phyloP scores from a whole-genome alignment of 2,797 vertebrate species.

The Anomalospiza imberbis region DNA sequence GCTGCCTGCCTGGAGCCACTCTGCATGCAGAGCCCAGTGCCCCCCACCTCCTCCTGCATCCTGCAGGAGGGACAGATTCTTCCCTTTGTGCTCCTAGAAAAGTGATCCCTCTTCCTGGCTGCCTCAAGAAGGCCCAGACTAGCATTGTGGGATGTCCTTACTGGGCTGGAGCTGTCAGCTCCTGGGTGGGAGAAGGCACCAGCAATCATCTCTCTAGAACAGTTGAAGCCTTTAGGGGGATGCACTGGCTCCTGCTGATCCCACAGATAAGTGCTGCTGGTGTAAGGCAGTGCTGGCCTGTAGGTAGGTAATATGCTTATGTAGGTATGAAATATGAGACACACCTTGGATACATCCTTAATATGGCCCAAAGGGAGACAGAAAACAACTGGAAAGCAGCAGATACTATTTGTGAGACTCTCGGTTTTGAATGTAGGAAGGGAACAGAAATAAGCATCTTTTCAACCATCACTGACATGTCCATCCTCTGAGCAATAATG shows the following conservation, averaged over 20 bases:
- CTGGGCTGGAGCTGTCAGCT: background rate
- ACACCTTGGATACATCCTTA: background rate
- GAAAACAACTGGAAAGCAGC: background rate
- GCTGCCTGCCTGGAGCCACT: background rate
- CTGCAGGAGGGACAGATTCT: background rate
- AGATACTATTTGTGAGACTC: background rate
- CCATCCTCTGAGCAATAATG: background rate
- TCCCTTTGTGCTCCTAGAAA: background rate
- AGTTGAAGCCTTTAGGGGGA: background rate
- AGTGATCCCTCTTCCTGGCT: background rate
- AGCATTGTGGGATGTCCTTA: background rate
- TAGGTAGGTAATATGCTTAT: background rate
- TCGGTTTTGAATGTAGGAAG: background rate
- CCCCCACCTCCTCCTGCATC: background rate
- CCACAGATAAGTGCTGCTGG: background rate
- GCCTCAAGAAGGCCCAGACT: background rate
- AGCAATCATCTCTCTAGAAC: background rate
- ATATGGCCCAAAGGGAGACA: background rate
- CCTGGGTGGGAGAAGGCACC: background rate
- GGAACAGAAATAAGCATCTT: background rate
- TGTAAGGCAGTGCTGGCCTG: background rate
- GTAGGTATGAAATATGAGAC: fast-evolving
- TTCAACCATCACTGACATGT: background rate
- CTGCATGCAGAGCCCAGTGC: background rate
- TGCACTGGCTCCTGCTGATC: background rate